Base-by-base conservation (phyloP, 2,113 vertebrate genomes). In the Myocastor coypus region DNA sequence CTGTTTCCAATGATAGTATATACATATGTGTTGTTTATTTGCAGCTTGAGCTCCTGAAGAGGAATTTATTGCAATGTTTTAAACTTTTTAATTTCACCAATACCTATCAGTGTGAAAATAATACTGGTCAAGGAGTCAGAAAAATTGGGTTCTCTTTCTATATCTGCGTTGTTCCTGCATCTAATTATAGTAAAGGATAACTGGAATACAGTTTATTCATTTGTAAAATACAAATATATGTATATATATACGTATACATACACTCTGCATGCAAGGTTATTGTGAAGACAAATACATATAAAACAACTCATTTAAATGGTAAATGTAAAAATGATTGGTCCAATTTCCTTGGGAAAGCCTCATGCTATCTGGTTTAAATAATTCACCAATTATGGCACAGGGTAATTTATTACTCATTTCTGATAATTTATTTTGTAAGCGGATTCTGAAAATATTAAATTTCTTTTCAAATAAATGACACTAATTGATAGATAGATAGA, bases 361-460 rank as follows among this genome's bases (percentile, higher is more conserved):
- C 7, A 30, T 77, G 1, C 3, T 78, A 28, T 80, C 11, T 68
- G 17, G 28, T 37, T 88, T 97, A 2, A 71, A 57, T 24, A 50
- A 3, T 26, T 91, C 32, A 81, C 81, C 55, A 61, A 63, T 16
- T 26, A 85, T 81, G 11, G 1, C 16, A 75, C n/a, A 77, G 30
- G 19, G 3, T 30, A 87, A 92, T 37, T 42, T 77, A 78, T 30
- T 4, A 6, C n/a, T 8, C n/a, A 61, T 52, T 91, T 63, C 63
- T 69, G n/a, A 46, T 61, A 78, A 20, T 3, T 80, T 83, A 87
- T n/a, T 93, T 91, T 94, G 95, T 10, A 84, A 89, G 63, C 30
- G 24, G n/a, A 7, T 81, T 85, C 24, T 80, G 40, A 78, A 91
- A 84, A 78, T 12, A 73, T 50, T 61, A 55, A 61, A 63, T 32